These are phyloP conservation scores for Anoplopoma fimbria DNA, from an alignment of 2,113 vertebrate genomes.

Conservation along the genomic window DNA sequence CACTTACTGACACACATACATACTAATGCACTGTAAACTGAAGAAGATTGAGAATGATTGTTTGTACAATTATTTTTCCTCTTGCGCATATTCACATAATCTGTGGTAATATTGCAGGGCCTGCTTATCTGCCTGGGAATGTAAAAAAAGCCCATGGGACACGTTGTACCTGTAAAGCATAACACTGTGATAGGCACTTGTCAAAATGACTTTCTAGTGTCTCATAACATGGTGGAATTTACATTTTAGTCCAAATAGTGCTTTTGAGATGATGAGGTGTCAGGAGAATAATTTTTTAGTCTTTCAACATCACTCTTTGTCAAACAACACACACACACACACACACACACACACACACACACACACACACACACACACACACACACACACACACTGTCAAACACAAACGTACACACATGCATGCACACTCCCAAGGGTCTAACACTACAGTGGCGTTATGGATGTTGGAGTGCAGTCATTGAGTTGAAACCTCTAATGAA, in stretches of 20 bases:
- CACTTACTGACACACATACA: neutral
- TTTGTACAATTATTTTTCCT: neutral
- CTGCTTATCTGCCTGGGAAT: neutral
- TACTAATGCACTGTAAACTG: conserved; percentile 1
- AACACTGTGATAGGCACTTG: conserved; percentile 25
- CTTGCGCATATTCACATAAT: conserved; percentile 30
- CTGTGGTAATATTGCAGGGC: conserved; percentile 19
- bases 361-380: conserved; percentile 13
- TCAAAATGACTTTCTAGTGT: conserved; percentile 29
- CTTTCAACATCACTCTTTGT: conserved; percentile 4
- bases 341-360: conserved; percentile 14
- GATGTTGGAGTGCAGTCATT: conserved; percentile 43
- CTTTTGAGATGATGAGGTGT: conserved; percentile 24
- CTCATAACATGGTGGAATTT: conserved; percentile 13
- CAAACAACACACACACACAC: neutral
- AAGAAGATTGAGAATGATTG: conserved; percentile 24
- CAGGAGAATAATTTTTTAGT: conserved; percentile 12
- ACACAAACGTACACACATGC: conserved; percentile 12
- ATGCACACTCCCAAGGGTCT: conserved; percentile 35
- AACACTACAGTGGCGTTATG: conserved; percentile 16
- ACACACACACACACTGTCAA: conserved; percentile 2
- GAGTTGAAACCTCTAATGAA: conserved; percentile 69
- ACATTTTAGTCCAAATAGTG: conserved; percentile 16
- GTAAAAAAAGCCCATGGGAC: conserved; percentile 19
- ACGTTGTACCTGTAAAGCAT: conserved; percentile 15